Evolutionary conservation across 2,888 invertebrate species (phyloP).

Genomic region (Nasonia oneida): DNA sequence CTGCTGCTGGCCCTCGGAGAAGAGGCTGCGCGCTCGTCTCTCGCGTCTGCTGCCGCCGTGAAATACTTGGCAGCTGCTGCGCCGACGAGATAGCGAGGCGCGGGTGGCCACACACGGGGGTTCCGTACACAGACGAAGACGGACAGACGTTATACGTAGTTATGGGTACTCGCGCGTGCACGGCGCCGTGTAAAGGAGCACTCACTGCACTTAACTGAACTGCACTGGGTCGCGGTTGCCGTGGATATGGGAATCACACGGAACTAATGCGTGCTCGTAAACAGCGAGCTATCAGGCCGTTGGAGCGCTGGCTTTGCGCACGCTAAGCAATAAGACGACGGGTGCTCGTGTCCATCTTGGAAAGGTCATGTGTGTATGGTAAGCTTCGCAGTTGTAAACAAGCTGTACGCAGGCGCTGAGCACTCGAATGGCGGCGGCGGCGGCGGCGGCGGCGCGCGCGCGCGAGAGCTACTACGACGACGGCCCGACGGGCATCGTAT

Average conservation of each 20-base stretch:
- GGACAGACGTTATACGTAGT: neutral
- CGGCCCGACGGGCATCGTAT: neutral
- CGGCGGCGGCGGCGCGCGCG: slow-evolving; percentile 33
- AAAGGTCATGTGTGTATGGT: slow-evolving; percentile 77
- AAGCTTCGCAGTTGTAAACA: slow-evolving; percentile 79
- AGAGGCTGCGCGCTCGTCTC: neutral
- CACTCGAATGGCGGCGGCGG: slow-evolving; percentile 68
- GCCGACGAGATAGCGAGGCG: neutral
- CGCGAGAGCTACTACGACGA: neutral
- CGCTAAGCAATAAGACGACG: slow-evolving; percentile 61
- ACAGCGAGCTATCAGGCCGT: slow-evolving; percentile 7
- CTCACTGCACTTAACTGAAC: slow-evolving; percentile 18
- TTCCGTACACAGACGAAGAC: neutral
- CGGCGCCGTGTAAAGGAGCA: neutral
- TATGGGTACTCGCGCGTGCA: neutral
- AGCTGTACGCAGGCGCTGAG: slow-evolving; percentile 77
- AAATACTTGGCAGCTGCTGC: too few relatives aligned
- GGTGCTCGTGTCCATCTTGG: slow-evolving; percentile 78
- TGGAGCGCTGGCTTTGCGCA: slow-evolving; percentile 44
- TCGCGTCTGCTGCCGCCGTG: neutral
- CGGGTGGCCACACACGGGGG: too few relatives aligned
- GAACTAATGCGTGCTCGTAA: neutral
- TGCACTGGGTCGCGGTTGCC: neutral
- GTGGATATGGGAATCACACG: neutral
- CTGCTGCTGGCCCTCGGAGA: neutral